These are phyloP conservation scores for Beroe forskalii DNA, from an alignment of 37 sponge, comb jelly and placozoan species.

Conservation along the genomic window DNA sequence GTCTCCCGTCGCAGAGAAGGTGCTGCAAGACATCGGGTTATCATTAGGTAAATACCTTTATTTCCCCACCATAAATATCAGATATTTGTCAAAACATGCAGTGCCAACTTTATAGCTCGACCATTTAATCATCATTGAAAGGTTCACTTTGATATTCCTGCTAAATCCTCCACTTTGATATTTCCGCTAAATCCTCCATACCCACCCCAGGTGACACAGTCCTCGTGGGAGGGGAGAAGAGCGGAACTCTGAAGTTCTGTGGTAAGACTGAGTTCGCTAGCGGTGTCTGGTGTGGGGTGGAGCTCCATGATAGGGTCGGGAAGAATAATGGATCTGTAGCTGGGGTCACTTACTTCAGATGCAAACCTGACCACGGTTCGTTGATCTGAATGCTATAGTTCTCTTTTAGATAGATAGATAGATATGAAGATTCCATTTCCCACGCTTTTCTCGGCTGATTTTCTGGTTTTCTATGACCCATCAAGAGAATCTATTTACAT, in stretches of 20 bases:
- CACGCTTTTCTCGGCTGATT: too few relatives aligned
- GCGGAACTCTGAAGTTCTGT: conserved; percentile 62
- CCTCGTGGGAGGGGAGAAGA: conserved; percentile 63
- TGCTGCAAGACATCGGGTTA: conserved; percentile 21
- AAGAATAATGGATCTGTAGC: conserved; percentile 60
- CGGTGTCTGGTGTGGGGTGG: conserved; percentile 65
- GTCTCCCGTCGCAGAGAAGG: conserved; percentile 43
- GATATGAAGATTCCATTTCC: too few relatives aligned
- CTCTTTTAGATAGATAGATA: too few relatives aligned
- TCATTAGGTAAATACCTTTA: neutral
- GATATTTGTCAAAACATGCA: too few relatives aligned
- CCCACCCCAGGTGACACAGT: conserved; percentile 21
- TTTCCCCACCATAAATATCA: neutral
- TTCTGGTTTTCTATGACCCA: too few relatives aligned
- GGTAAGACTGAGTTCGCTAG: conserved; percentile 68
- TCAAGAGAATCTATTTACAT: too few relatives aligned
- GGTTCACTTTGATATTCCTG: too few relatives aligned
- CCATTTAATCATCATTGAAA: too few relatives aligned
- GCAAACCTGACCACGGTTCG: conserved; percentile 36
- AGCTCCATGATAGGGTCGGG: conserved; percentile 52
- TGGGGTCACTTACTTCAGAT: conserved; percentile 66
- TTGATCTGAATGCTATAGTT: too few relatives aligned
- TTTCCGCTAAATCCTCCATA: too few relatives aligned
- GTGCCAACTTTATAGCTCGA: too few relatives aligned
- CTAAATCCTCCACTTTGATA: too few relatives aligned